Evolutionary conservation across 2,797 vertebrate species (phyloP), one percentile per base, ranked within the genome.

Genomic region (Ceyx erithaca): DNA sequence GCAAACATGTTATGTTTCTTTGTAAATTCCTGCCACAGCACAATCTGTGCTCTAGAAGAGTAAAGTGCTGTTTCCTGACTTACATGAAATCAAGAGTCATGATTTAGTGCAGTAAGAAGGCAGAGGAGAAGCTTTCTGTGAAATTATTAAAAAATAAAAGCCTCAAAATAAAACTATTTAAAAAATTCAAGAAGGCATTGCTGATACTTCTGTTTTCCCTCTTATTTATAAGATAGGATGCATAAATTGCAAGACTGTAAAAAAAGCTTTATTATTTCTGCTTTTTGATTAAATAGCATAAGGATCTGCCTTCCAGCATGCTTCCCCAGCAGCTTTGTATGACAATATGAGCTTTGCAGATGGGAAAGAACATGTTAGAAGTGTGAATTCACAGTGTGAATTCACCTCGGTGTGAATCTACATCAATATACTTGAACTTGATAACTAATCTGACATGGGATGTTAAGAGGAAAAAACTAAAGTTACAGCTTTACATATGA

Each of bases 401-500:
- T n/a, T n/a, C n/a, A 25, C 35, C 31, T 83, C 15, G 2, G 7
- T 15, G 20, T 26, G 9, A 41, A 16, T 8, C 35, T 49, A 17
- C n/a, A 37, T 18, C 7, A 40, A 1, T 1, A 5, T 1, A 13
- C 8, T 3, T 51, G 25, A 37, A 13, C 8, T 3, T 51, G 21
- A 37, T 12, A 46, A 43, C 9, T 17, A n/a, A 10, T 28, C 33
- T 49, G 52, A 10, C 6, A 28, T 7, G 21, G 45, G 11, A 26
- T 41, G 22, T 45, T 35, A 33, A 71, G 40, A 7, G 30, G 30
- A 51, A 19, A 81, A 31, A 81, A 31, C 20, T 16, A 30, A 2
- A 41, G 30, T 25, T 4, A 2, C 0, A 59, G 28, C 33, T 62
- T 23, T 28, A 1, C 2, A 1, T 19, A 1, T 8, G 18, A 31